Conservation (phyloP, 2,113 vertebrate genomes). For the Nothoprocta perdicaria region DNA sequence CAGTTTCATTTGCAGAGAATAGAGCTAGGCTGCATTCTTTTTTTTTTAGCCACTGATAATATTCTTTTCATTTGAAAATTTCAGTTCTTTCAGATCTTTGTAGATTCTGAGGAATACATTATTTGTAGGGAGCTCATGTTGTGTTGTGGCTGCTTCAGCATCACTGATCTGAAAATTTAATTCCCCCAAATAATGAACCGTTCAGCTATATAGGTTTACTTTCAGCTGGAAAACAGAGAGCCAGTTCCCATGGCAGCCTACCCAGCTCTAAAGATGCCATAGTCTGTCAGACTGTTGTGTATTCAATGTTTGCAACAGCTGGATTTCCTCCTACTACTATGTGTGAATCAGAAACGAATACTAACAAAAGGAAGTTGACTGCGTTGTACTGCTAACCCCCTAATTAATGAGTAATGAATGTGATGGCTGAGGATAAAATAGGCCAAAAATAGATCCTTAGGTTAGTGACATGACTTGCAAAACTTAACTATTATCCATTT, state of each 20-base stretch:
- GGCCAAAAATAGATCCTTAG: background rate
- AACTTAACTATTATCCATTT: background rate
- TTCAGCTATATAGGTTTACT: slow-evolving; percentile 1
- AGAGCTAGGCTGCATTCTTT: background rate
- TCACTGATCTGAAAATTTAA: slow-evolving; percentile 3
- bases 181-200: background rate
- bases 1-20: slow-evolving; percentile 29
- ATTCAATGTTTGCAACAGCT: slow-evolving; percentile 51
- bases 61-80: background rate
- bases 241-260: slow-evolving; percentile 67
- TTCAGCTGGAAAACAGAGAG: slow-evolving; percentile 11
- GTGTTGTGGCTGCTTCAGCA: background rate
- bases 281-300: slow-evolving; percentile 34
- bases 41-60: background rate
- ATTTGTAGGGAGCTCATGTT: background rate
- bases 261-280: slow-evolving; percentile 12
- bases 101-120: background rate
- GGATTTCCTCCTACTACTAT: slow-evolving; percentile 56
- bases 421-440: background rate
- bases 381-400: slow-evolving; percentile 1
- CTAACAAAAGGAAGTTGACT: slow-evolving; percentile 19
- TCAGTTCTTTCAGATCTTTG: background rate
- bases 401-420: slow-evolving; percentile 21
- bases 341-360: slow-evolving; percentile 42
- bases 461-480: background rate